Conservation (phyloP, 2,113 vertebrate species). For the Columba livia region DNA sequence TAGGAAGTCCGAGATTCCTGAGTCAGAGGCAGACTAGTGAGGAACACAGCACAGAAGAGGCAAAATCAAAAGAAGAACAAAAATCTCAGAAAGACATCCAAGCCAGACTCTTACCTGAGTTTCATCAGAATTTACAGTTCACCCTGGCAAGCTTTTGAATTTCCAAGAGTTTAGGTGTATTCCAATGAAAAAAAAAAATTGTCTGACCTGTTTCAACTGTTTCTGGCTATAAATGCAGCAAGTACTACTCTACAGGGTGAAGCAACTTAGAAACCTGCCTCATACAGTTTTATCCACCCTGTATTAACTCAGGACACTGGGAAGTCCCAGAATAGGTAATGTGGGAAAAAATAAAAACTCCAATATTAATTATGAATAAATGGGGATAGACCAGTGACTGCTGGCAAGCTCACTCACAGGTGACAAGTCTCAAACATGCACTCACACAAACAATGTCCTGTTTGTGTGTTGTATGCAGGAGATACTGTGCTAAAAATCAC, state of each 20-base stretch:
- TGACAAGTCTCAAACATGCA: background rate
- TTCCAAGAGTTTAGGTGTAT: background rate
- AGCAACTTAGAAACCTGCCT: background rate
- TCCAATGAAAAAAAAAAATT: background rate
- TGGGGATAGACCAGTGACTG: background rate
- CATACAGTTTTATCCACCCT: background rate
- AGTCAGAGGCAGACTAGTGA: background rate
- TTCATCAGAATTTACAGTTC: background rate
- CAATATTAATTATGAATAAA: background rate
- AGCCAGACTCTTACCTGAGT: background rate
- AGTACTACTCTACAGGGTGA: background rate
- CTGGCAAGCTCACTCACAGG: background rate
- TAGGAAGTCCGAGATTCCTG: background rate
- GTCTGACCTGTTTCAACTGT: background rate
- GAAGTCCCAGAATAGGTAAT: background rate
- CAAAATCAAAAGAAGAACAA: background rate
- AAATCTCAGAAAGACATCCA: background rate
- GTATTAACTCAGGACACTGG: background rate
- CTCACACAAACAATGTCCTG: background rate
- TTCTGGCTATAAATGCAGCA: background rate
- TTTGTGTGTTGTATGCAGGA: background rate
- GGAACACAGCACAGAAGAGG: background rate
- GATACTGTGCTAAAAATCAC: background rate
- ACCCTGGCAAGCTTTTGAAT: background rate
- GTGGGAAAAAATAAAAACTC: background rate